Base-by-base conservation (phyloP, 1,140 invertebrate genomes). In the Trichogramma pretiosum region DNA sequence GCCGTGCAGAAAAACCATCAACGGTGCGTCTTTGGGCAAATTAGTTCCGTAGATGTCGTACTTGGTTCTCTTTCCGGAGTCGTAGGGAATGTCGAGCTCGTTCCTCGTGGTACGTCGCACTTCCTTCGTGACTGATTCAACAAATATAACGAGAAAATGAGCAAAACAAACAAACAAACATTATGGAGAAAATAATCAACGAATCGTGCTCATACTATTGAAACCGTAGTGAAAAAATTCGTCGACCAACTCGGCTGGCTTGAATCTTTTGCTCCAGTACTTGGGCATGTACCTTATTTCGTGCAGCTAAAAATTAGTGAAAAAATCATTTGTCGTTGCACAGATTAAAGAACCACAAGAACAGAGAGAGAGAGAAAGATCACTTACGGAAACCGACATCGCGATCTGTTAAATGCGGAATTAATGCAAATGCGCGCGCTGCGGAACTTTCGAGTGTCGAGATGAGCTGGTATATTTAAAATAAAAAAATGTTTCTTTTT, bases 1-100 rank as follows among this genome's bases (percentile, higher is more conserved):
- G 3, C 89, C 89, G 62, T 90, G 87, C 14, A 91, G 74, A 57
- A 79, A 89, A 3, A 88, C 74, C 37, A 88, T 77, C 34, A 89
- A 80, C 0, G 85, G 81, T 10, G 81, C 74, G 60, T 81, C 82
- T 53, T 77, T 64, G 33, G 76, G 71, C 44, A 82, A 67, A 68
- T 83, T 72, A 0, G 71, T 78, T 38, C 82, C 82, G 48, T 82
- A 78, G 42, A 84, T 68, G 57, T 85, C 82, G 40, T 81, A 70
- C 55, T 79, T 78, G 50, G 80, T 70, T 36, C 64, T 65, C 3
- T 75, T 62, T 1, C 65, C 67, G 3, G 60, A 41, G 18, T 79
- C 81, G 57, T 85, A 84, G 19, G 76, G 64, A 23, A 84, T 67
- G 57, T 82, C 68, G n/a, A 78, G 50, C 53, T 77, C 63, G 48